phyloP scores from a whole-genome alignment of 2,888 invertebrate genomes.

The Scaptomyza caliginosa region DNA sequence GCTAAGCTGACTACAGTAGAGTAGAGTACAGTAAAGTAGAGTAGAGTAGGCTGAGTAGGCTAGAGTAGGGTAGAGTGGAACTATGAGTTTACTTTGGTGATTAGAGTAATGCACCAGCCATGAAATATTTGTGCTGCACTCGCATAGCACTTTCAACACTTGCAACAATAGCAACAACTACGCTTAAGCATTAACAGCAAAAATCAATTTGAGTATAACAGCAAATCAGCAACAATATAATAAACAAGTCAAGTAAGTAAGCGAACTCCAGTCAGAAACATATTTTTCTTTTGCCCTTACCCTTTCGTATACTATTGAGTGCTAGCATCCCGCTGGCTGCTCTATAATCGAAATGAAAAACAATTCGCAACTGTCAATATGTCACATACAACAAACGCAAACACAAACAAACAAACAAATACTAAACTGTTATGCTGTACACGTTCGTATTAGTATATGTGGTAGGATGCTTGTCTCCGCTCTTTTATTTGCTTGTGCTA shows the following conservation, averaged over 20 bases:
- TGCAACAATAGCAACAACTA: conserved; percentile 4
- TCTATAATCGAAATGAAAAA: conserved; percentile 30
- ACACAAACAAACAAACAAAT: neutral
- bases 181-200: conserved; percentile 58
- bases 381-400: conserved; percentile 25
- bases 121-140: conserved; percentile 26
- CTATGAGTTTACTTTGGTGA: conserved; percentile 41
- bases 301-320: neutral
- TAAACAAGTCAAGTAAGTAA: conserved; percentile 24
- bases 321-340: conserved; percentile 17
- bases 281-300: neutral
- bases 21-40: neutral
- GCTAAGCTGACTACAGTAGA: neutral
- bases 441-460: neutral
- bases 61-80: neutral
- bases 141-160: conserved; percentile 27
- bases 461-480: conserved; percentile 26
- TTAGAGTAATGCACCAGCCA: conserved; percentile 72
- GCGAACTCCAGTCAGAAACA: neutral
- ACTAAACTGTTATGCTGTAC: conserved; percentile 3
- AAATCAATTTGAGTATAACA: conserved; percentile 60
- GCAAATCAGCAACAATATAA: conserved; percentile 30
- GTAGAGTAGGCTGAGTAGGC: neutral
- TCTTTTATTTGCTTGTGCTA: conserved; percentile 56
- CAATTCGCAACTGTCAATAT: conserved; percentile 63